These are phyloP conservation scores for Pavo muticus DNA, from an alignment of 2,113 vertebrate species.

Conservation along the genomic window DNA sequence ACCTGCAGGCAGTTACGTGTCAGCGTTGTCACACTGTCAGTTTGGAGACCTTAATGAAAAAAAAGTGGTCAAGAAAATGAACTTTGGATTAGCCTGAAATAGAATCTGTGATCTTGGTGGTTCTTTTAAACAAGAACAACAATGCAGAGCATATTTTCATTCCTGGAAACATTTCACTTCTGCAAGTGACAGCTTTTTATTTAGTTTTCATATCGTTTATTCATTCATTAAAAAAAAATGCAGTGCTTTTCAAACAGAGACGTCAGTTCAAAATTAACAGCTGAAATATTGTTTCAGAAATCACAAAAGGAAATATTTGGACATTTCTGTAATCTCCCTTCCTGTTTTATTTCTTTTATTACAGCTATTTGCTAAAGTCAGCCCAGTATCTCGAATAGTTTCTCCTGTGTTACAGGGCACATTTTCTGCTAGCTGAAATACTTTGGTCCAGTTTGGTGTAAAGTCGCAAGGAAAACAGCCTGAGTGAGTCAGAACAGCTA, in stretches of 20 bases:
- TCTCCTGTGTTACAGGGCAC: background rate
- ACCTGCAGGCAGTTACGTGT: background rate
- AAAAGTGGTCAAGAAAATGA: background rate
- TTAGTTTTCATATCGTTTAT: constrained; percentile 30
- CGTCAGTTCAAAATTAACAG: constrained; percentile 9
- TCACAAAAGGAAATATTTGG: constrained; percentile 21
- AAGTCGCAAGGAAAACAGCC: background rate
- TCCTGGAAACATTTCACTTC: constrained; percentile 28
- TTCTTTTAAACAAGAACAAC: background rate
- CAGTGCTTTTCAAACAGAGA: constrained; percentile 13
- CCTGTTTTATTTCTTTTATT: background rate
- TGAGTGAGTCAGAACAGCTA: background rate
- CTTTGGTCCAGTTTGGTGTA: background rate
- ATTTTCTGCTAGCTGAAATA: background rate
- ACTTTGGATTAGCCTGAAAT: background rate
- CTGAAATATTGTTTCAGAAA: constrained; percentile 2
- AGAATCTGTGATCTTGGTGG: background rate
- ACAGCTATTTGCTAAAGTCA: background rate
- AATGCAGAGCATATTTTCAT: background rate
- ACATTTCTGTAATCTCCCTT: background rate
- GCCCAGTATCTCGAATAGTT: background rate
- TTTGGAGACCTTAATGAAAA: background rate
- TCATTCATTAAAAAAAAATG: constrained; percentile 1
- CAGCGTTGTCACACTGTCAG: background rate
- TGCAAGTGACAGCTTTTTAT: background rate